These are phyloP conservation scores for Sipha maydis DNA, from an alignment of 2,888 invertebrate genomes.

Conservation along the genomic window DNA sequence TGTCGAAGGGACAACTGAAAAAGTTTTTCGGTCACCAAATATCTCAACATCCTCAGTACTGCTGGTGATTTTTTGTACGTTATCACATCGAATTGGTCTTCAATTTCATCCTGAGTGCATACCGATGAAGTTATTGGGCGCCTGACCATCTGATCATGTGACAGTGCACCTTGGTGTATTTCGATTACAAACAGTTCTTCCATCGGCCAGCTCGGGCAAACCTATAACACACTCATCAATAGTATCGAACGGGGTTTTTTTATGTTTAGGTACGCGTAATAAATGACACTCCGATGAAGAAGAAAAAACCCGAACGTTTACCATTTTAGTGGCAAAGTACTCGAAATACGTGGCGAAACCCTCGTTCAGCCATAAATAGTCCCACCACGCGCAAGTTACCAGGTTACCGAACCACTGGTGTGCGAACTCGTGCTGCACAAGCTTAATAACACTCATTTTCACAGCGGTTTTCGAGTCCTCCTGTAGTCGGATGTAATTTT, in stretches of 20 bases:
- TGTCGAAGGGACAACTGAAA: slow-evolving; percentile 71
- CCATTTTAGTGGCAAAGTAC: slow-evolving; percentile 52
- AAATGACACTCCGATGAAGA: slow-evolving; percentile 67
- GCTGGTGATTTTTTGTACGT: slow-evolving; percentile 77
- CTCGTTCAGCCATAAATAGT: slow-evolving; percentile 62
- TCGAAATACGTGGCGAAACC: slow-evolving; percentile 63
- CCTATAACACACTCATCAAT: slow-evolving; percentile 42
- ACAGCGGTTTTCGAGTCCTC: slow-evolving; percentile 38
- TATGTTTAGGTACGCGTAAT: too few relatives aligned
- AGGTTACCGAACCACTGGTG: slow-evolving; percentile 99
- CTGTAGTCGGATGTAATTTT: background rate
- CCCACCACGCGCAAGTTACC: slow-evolving; percentile 73
- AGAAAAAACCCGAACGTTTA: slow-evolving; percentile 66
- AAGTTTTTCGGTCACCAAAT: slow-evolving; percentile 71
- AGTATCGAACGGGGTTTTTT: too few relatives aligned
- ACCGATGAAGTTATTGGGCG: slow-evolving; percentile 73
- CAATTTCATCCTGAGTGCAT: slow-evolving; percentile 72
- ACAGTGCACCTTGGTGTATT: slow-evolving; percentile 68
- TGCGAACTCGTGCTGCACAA: slow-evolving; percentile 90
- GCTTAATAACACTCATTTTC: slow-evolving; percentile 80
- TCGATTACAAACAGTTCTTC: slow-evolving; percentile 67
- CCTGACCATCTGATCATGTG: slow-evolving; percentile 72
- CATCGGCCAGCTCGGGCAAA: slow-evolving; percentile 63
- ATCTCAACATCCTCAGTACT: slow-evolving; percentile 77
- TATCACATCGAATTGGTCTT: slow-evolving; percentile 75